phyloP scores from a whole-genome alignment of 2,797 vertebrate species.

The Rousettus madagascariensis region DNA sequence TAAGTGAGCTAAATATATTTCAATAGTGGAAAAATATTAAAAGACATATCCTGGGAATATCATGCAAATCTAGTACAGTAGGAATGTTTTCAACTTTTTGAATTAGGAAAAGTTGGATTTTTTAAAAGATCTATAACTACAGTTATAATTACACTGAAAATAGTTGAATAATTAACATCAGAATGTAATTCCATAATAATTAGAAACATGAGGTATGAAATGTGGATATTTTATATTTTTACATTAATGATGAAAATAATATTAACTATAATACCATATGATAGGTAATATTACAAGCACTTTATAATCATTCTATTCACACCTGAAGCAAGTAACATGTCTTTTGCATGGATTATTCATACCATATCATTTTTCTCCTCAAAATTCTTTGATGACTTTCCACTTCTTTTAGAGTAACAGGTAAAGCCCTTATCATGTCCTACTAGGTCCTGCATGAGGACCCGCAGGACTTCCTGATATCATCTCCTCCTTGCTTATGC shows the following conservation, averaged over 20 bases:
- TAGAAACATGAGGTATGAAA: constrained; percentile 56
- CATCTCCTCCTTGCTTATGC: background rate
- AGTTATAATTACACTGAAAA: constrained; percentile 1
- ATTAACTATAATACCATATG: background rate
- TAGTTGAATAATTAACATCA: background rate
- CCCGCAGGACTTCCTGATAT: background rate
- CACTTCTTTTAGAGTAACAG: background rate
- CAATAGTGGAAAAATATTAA: constrained; percentile 70
- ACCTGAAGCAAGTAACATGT: background rate
- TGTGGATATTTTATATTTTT: constrained; percentile 72
- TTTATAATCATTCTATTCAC: background rate
- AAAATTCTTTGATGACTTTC: background rate
- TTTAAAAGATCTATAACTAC: background rate
- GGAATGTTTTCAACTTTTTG: constrained; percentile 45
- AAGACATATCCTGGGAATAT: constrained; percentile 67
- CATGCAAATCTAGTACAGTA: constrained; percentile 71
- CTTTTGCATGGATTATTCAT: background rate
- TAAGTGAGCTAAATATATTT: constrained; percentile 78
- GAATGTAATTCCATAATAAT: constrained; percentile 20
- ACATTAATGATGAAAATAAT: constrained; percentile 71
- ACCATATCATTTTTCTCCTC: background rate
- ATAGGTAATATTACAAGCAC: background rate
- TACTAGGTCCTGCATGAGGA: background rate
- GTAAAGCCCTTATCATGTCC: background rate
- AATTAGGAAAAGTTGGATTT: constrained; percentile 26